phyloP scores from a whole-genome alignment of 2,888 invertebrate genomes.

The Sylvicola cinctus region DNA sequence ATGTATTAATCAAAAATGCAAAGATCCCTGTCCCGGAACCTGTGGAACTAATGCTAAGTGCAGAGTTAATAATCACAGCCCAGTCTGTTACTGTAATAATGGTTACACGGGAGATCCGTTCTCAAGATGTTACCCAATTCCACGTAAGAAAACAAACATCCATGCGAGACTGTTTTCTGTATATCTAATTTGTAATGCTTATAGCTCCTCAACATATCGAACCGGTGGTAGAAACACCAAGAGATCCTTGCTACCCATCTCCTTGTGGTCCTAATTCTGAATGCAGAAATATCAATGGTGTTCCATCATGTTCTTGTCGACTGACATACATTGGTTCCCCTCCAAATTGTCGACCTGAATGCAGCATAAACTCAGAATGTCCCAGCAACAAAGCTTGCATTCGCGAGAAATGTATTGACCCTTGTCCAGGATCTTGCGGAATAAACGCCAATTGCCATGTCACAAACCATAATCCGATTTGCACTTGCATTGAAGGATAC shows the following conservation, averaged over 20 bases:
- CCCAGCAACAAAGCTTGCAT: conserved; percentile 48
- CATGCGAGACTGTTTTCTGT: background rate
- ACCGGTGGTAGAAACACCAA: conserved; percentile 7
- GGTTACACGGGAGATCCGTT: conserved; percentile 39
- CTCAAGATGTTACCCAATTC: conserved; percentile 28
- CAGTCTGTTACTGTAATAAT: conserved; percentile 42
- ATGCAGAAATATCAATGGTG: conserved; percentile 33
- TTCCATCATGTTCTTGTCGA: conserved; percentile 44
- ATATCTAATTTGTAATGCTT: background rate
- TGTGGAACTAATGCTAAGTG: conserved; percentile 47
- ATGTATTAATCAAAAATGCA: conserved; percentile 45
- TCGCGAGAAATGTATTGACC: conserved; percentile 47
- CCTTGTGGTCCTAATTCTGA: conserved; percentile 46
- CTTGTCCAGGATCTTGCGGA: conserved; percentile 53
- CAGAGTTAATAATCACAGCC: conserved; percentile 45
- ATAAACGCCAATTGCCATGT: conserved; percentile 39
- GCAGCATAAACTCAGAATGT: conserved; percentile 50
- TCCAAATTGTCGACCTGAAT: conserved; percentile 52
- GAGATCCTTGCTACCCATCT: conserved; percentile 41
- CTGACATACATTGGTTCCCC: conserved; percentile 41
- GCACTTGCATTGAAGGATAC: conserved; percentile 37
- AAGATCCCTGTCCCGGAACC: conserved; percentile 45
- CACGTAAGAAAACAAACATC: conserved; percentile 14
- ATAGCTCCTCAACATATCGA: conserved; percentile 6
- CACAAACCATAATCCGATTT: conserved; percentile 49